Evolutionary conservation across 2,113 vertebrate species (phyloP).

Genomic region (Gadus chalcogrammus): DNA sequence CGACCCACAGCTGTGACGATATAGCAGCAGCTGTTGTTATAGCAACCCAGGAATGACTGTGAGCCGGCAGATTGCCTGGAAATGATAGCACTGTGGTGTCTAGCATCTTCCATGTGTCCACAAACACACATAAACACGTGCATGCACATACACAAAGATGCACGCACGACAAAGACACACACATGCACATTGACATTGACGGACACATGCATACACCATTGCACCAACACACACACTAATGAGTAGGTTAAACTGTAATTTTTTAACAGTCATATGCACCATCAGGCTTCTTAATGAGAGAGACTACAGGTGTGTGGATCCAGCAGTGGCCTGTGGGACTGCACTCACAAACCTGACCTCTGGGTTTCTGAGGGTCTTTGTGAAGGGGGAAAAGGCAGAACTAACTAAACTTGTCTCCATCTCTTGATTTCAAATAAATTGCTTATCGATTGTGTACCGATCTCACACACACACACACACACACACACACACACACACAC

Average conservation of each 20-base stretch:
- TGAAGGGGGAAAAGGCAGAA: constrained; percentile 16
- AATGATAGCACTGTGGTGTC: constrained; percentile 30
- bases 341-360: too few species aligned
- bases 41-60: constrained; percentile 50
- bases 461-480: too few species aligned
- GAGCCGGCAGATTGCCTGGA: constrained; percentile 33
- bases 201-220: not conserved
- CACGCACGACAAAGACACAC: constrained; percentile 5
- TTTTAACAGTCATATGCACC: constrained; percentile 3
- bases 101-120: too few species aligned
- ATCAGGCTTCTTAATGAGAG: constrained; percentile 15
- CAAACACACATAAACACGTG: constrained; percentile 2
- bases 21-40: constrained; percentile 64
- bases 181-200: not conserved
- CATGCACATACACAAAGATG: too few species aligned
- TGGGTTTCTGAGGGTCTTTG: not conserved
- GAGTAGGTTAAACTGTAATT: not conserved
- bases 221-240: not conserved
- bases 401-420: constrained; percentile 30
- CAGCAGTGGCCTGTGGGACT: too few species aligned
- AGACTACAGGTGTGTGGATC: too few species aligned
- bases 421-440: constrained; percentile 59
- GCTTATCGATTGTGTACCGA: constrained; percentile 58
- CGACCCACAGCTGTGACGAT: constrained; percentile 53
- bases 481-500: constrained; percentile 8